Evolutionary conservation across 2,888 invertebrate genomes (phyloP).

Genomic region (Acrobasis suavella): DNA sequence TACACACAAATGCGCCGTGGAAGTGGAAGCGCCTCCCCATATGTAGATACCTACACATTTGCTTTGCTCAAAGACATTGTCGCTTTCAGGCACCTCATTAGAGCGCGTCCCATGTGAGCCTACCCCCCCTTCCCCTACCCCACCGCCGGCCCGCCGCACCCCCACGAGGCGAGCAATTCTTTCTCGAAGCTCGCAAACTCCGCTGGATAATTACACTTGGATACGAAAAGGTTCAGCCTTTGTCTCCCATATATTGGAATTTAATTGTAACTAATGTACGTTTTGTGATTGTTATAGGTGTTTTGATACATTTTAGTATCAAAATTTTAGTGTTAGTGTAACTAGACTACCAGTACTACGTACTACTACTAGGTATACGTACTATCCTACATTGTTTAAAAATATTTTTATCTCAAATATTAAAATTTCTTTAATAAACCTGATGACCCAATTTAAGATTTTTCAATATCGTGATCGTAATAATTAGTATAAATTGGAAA

Average conservation of each 20-base stretch:
- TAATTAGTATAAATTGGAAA: too few species aligned
- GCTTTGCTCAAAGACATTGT: slow-evolving; percentile 82
- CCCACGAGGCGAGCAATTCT: slow-evolving; percentile 72
- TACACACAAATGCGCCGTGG: slow-evolving; percentile 37
- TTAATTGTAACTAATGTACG: slow-evolving; percentile 30
- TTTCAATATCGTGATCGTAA: too few species aligned
- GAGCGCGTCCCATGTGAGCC: slow-evolving; percentile 82
- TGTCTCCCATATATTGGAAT: slow-evolving; percentile 49
- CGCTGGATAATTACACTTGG: slow-evolving; percentile 79
- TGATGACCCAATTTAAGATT: too few species aligned
- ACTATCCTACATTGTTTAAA: too few species aligned
- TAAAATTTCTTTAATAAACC: too few species aligned
- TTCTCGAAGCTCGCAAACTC: slow-evolving; percentile 77
- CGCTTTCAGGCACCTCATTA: slow-evolving; percentile 83
- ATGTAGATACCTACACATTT: slow-evolving; percentile 80
- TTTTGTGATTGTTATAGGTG: slow-evolving; percentile 1
- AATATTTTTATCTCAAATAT: too few species aligned
- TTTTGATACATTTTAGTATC: neutral
- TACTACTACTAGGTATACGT: too few species aligned
- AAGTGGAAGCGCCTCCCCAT: slow-evolving; percentile 66
- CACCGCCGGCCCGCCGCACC: slow-evolving; percentile 37
- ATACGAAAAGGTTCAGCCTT: slow-evolving; percentile 65
- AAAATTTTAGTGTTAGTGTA: too few species aligned
- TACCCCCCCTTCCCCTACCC: slow-evolving; percentile 53
- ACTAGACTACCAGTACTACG: too few species aligned